phyloP scores from a whole-genome alignment of 2,888 invertebrate genomes.

The Heteromurus nitidus region DNA sequence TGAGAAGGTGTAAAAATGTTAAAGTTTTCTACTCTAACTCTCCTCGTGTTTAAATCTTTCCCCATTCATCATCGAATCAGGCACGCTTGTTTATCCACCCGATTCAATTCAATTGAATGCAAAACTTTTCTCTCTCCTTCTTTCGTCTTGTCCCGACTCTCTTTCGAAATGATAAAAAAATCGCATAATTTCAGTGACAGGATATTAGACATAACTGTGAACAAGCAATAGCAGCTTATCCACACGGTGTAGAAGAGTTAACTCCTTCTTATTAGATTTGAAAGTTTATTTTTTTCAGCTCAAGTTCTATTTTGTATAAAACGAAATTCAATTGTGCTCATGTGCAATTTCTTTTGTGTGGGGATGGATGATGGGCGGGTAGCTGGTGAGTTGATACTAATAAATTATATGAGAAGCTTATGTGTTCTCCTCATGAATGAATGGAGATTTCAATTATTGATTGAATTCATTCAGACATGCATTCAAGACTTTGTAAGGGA shows the following conservation, averaged over 20 bases:
- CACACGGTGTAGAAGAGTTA: not conserved
- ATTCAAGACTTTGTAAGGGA: not conserved
- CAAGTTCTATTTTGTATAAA: no score
- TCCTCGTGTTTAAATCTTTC: slow-evolving; percentile 1
- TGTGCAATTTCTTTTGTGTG: no score
- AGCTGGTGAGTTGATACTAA: slow-evolving; percentile 11
- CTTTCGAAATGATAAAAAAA: not conserved
- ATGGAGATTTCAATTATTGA: slow-evolving; percentile 38
- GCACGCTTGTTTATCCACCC: slow-evolving; percentile 22
- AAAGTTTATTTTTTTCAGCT: no score
- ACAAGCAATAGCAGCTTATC: no score
- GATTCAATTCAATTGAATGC: no score
- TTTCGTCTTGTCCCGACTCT: not conserved
- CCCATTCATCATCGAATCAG: slow-evolving; percentile 27
- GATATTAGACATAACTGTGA: slow-evolving; percentile 13
- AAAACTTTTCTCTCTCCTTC: not conserved
- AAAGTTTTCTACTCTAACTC: no score
- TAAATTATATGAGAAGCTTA: slow-evolving; percentile 6
- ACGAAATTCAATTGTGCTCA: no score
- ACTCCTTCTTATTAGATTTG: not conserved
- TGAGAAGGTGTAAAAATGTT: no score
- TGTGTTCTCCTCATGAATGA: not conserved
- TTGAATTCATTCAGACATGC: slow-evolving; percentile 25
- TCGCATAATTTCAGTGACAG: not conserved
- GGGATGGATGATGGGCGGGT: slow-evolving; percentile 6